Evolutionary conservation across 2,113 vertebrate genomes (phyloP).

Genomic region (Neoarius graeffei): DNA sequence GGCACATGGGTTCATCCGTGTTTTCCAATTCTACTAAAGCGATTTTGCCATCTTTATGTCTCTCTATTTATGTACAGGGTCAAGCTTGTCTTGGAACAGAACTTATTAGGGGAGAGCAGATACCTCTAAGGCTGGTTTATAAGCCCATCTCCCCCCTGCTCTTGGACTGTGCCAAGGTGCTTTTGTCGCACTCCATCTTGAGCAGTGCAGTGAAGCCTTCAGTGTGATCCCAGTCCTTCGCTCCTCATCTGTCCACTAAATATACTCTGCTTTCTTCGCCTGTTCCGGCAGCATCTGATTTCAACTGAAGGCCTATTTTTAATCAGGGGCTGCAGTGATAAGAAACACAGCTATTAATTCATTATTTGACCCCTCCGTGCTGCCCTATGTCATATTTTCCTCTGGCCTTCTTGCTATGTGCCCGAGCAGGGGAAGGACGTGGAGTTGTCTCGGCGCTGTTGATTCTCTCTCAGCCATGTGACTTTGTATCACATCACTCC

Average conservation of each 20-base stretch:
- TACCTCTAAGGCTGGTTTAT: slow-evolving; percentile 24
- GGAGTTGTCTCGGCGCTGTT: slow-evolving; percentile 32
- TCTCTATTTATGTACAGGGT: slow-evolving; percentile 17
- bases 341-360: slow-evolving; percentile 67
- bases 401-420: slow-evolving; percentile 39
- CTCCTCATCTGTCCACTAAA: slow-evolving; percentile 64
- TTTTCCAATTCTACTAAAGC: background rate
- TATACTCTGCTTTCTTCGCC: slow-evolving; percentile 66
- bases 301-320: slow-evolving; percentile 68
- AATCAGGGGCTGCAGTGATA: slow-evolving; percentile 60
- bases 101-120: slow-evolving; percentile 19
- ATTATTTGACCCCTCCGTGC: slow-evolving; percentile 59
- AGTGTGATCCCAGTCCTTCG: slow-evolving; percentile 24
- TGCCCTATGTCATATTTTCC: slow-evolving; percentile 53
- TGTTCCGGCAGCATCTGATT: slow-evolving; percentile 67
- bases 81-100: slow-evolving; percentile 8
- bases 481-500: slow-evolving; percentile 58
- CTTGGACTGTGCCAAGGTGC: slow-evolving; percentile 24
- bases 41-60: background rate
- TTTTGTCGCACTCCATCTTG: slow-evolving; percentile 33
- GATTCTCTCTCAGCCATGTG: slow-evolving; percentile 41
- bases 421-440: background rate
- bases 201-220: slow-evolving; percentile 36
- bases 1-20: background rate
- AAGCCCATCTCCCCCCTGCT: background rate